A percentile compares a stretch with the other conserved stretches of the same genome.
These are phyloP conservation scores for Leptodactylus fuscus DNA, from an alignment of 2,113 vertebrate genomes.

Conservation along the genomic window DNA sequence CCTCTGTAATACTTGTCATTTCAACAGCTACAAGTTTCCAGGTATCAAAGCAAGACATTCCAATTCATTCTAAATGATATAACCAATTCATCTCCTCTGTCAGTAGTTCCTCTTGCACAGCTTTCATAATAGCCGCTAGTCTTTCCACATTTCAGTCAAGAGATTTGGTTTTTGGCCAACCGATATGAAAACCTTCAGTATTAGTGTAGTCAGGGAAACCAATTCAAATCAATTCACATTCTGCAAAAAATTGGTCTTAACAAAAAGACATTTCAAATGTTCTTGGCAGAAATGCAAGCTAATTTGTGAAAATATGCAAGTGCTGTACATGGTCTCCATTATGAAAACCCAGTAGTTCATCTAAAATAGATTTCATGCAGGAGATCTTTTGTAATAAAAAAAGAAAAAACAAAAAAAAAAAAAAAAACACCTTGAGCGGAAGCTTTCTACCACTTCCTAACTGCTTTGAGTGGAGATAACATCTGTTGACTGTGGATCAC, in stretches of 20 bases:
- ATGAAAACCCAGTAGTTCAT: constrained; percentile 25
- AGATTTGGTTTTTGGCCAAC: background rate
- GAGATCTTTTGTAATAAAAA: constrained; percentile 17
- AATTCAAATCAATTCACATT: constrained; percentile 11
- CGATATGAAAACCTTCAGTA: background rate
- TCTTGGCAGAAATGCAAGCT: constrained; percentile 15
- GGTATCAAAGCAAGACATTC: constrained; percentile 17
- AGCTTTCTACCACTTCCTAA: constrained; percentile 66
- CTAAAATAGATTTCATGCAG: constrained; percentile 32
- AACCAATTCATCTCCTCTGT: background rate
- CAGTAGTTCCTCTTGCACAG: background rate
- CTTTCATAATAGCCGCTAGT: background rate
- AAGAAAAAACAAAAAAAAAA: constrained; percentile 7
- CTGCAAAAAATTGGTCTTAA: background rate
- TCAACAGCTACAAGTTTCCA: constrained; percentile 17
- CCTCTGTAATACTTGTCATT: constrained; percentile 50
- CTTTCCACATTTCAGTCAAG: background rate
- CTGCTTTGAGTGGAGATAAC: constrained; percentile 85
- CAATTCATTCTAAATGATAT: background rate
- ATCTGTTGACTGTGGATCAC: constrained; percentile 97
- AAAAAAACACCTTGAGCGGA: background rate
- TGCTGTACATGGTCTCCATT: constrained; percentile 30
- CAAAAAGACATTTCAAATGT: background rate
- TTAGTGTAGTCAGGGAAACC: background rate
- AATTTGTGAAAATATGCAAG: constrained; percentile 10